Percentiles rank a stretch among this genome's conserved stretches.
Evolutionary conservation across 2,888 invertebrate species (phyloP).

Genomic region (Acanthosepion lycidas): DNA sequence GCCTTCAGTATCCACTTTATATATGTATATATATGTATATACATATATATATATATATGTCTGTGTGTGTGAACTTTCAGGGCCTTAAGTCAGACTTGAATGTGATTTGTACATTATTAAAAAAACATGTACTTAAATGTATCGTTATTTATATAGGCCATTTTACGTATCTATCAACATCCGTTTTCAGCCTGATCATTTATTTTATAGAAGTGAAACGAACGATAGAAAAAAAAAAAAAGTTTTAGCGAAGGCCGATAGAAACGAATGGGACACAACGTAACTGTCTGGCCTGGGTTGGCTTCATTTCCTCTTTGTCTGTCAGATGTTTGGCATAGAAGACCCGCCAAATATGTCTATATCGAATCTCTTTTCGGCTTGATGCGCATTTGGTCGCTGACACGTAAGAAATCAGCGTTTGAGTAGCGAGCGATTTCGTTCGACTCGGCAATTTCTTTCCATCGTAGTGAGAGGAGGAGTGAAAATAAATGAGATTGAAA

Average conservation of each 20-base stretch:
- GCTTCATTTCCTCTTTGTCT: not conserved
- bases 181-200: too few relatives aligned
- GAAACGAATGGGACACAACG: not conserved
- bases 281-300: not conserved
- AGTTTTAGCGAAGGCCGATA: not conserved
- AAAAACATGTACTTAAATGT: too few relatives aligned
- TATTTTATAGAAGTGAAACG: too few relatives aligned
- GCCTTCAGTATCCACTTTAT: not conserved
- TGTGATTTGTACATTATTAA: too few relatives aligned
- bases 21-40: not conserved
- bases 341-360: constrained; percentile 1
- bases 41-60: not conserved
- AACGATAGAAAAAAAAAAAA: not conserved
- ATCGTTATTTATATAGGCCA: too few relatives aligned
- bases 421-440: not conserved
- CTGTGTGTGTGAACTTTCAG: too few relatives aligned
- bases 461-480: not conserved
- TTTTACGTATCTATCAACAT: too few relatives aligned
- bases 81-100: too few relatives aligned
- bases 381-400: not conserved
- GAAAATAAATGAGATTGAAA: not conserved
- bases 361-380: not conserved
- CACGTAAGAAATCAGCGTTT: not conserved
- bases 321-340: not conserved
- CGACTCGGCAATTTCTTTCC: not conserved